A percentile compares a stretch with the other conserved stretches of the same genome.
These are phyloP conservation scores for Grallaria varia DNA, from an alignment of 2,113 vertebrate genomes.

Conservation along the genomic window DNA sequence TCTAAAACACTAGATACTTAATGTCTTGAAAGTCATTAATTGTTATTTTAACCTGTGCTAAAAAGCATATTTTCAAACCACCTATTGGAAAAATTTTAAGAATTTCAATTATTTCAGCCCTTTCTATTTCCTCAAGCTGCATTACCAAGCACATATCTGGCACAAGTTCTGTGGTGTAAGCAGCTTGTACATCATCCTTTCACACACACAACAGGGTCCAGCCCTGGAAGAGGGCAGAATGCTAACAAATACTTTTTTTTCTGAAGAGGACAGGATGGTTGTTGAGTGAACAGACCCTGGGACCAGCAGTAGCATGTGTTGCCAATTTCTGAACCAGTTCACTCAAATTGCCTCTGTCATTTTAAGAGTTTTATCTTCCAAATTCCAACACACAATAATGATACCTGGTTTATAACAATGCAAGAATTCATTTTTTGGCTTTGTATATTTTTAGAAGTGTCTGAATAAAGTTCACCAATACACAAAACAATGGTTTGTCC, in stretches of 20 bases:
- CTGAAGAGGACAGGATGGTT: background rate
- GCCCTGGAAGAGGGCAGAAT: background rate
- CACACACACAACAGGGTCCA: background rate
- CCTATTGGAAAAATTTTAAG: slow-evolving; percentile 2
- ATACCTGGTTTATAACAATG: background rate
- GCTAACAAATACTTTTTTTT: background rate
- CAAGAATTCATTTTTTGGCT: background rate
- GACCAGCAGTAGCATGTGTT: background rate
- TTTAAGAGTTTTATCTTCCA: background rate
- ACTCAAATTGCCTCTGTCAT: background rate
- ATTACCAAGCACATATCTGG: slow-evolving; percentile 3
- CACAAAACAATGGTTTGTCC: background rate
- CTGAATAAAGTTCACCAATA: background rate
- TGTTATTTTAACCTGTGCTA: slow-evolving; percentile 16
- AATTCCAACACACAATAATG: background rate
- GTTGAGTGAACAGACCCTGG: background rate
- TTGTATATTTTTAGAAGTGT: background rate
- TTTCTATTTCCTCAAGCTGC: background rate
- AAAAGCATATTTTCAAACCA: background rate
- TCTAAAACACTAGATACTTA: background rate
- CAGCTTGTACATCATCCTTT: background rate
- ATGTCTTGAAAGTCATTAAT: background rate
- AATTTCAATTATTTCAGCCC: slow-evolving; percentile 12
- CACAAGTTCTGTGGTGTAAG: background rate
- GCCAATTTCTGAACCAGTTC: background rate